phyloP scores from a whole-genome alignment of 2,113 vertebrate genomes.

The Sisor rabdophorus region DNA sequence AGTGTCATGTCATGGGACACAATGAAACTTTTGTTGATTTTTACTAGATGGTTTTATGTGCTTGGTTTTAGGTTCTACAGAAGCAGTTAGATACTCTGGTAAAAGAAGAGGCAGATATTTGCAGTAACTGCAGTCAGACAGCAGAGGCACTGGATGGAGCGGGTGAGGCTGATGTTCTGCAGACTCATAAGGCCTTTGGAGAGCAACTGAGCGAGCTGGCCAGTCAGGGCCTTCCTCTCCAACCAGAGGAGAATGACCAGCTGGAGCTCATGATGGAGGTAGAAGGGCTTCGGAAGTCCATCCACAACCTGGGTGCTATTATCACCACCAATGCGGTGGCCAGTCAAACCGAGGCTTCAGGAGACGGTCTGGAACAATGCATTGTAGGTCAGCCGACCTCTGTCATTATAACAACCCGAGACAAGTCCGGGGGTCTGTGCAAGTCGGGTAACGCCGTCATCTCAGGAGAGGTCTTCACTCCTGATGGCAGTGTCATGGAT shows the following conservation, averaged over 20 bases:
- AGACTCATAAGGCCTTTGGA: constrained; percentile 81
- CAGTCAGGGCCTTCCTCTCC: constrained; percentile 75
- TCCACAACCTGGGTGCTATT: constrained; percentile 94
- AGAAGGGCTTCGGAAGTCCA: constrained; percentile 89
- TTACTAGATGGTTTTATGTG: not conserved
- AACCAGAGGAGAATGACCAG: constrained; percentile 92
- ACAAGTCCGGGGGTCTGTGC: constrained; percentile 94
- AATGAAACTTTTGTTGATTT: not conserved
- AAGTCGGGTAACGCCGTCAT: constrained; percentile 89
- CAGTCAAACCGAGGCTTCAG: constrained; percentile 91
- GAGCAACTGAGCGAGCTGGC: constrained; percentile 80
- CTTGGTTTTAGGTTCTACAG: constrained; percentile 80
- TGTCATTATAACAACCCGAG: constrained; percentile 91
- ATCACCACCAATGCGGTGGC: constrained; percentile 94
- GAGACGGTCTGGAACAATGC: constrained; percentile 87
- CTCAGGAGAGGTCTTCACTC: constrained; percentile 90
- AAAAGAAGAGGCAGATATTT: constrained; percentile 82
- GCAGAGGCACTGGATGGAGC: constrained; percentile 83
- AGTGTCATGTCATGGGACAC: not conserved
- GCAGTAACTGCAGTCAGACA: constrained; percentile 76
- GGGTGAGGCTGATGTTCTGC: constrained; percentile 78
- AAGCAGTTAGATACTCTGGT: constrained; percentile 83
- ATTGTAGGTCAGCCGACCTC: constrained; percentile 87
- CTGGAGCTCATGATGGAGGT: constrained; percentile 92
- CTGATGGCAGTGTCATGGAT: constrained; percentile 89